phyloP scores from a whole-genome alignment of 2,888 invertebrate genomes.

The Drosophila nr. medialis region DNA sequence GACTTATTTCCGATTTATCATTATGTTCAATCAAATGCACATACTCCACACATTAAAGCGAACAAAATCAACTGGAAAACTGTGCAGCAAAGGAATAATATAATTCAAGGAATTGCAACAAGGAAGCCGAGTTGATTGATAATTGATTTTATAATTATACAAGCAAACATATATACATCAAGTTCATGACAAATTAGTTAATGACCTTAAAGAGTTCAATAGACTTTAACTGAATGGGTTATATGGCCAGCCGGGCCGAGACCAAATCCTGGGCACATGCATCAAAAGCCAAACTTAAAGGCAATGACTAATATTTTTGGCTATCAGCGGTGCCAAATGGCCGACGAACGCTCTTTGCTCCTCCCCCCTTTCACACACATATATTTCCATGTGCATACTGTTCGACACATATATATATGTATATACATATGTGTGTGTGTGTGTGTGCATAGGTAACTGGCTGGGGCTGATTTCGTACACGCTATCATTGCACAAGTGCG shows the following conservation, averaged over 20 bases:
- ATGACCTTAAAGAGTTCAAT: conserved; percentile 33
- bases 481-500: conserved; percentile 80
- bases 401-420: conserved; percentile 18
- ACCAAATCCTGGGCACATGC: conserved; percentile 38
- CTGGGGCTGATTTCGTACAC: conserved; percentile 38
- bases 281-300: conserved; percentile 73
- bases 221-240: conserved; percentile 30
- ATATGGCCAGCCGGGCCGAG: background rate
- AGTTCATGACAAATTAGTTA: background rate
- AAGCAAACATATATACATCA: background rate
- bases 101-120: background rate
- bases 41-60: background rate
- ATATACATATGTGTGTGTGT: background rate
- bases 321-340: conserved; percentile 73
- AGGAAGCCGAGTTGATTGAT: background rate
- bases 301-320: conserved; percentile 77
- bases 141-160: background rate
- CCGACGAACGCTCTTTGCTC: conserved; percentile 46
- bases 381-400: conserved; percentile 21
- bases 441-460: conserved; percentile 53
- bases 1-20: background rate
- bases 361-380: conserved; percentile 6
- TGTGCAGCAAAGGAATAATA: background rate
- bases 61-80: background rate
- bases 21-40: background rate